Conservation (phyloP, 2,888 invertebrate genomes). For the Cancer borealis region DNA sequence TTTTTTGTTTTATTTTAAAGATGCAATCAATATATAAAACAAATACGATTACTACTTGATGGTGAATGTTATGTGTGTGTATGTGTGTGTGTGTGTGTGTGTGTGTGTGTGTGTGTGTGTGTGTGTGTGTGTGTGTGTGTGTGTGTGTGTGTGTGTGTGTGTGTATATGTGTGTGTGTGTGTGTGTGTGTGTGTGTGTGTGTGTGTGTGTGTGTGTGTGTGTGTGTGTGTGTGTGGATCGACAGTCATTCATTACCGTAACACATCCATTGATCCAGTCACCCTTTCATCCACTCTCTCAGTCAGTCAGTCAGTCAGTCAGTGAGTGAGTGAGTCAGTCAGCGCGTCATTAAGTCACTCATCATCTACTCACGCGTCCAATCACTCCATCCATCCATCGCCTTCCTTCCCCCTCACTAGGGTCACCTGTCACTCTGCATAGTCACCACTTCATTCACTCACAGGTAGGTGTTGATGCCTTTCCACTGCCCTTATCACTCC, state of each 20-base stretch:
- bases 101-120: constrained; percentile 47
- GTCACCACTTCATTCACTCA: not conserved
- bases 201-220: constrained; percentile 49
- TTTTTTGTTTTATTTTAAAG: too few species aligned
- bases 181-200: constrained; percentile 6
- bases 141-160: constrained; percentile 22
- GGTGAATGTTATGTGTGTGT: not conserved
- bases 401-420: too few species aligned
- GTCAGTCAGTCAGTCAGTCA: too few species aligned
- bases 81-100: constrained; percentile 1
- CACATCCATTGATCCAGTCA: not conserved
- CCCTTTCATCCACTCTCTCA: not conserved
- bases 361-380: too few species aligned
- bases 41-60: too few species aligned
- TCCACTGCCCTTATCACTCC: not conserved
- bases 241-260: too few species aligned
- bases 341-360: too few species aligned
- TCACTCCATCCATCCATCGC: too few species aligned
- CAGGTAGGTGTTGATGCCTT: not conserved
- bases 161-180: constrained; percentile 39
- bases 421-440: not conserved
- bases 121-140: constrained; percentile 44
- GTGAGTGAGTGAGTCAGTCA: too few species aligned
- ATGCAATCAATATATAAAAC: too few species aligned
- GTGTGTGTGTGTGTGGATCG: constrained; percentile 21